Conservation (phyloP, 2,113 vertebrate species). For the Archocentrus centrarchus region DNA sequence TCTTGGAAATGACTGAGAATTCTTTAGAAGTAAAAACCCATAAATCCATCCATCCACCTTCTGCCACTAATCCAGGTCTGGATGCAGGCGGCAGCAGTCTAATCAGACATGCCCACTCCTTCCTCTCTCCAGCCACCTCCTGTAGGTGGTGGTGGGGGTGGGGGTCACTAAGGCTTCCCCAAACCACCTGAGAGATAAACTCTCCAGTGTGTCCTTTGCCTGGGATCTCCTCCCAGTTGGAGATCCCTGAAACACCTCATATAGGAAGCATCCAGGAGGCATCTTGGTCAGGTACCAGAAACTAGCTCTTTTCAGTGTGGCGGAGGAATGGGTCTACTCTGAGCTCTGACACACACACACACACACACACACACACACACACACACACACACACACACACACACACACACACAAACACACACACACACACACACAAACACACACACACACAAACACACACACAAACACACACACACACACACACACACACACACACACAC, state of each 20-base stretch:
- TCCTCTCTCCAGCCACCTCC: rapidly evolving
- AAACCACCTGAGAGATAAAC: background rate
- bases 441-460: background rate
- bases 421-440: background rate
- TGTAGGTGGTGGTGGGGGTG: background rate
- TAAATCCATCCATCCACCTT: background rate
- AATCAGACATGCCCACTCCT: background rate
- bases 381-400: too few relatives aligned
- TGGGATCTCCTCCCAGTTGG: too few relatives aligned
- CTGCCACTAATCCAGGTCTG: too few relatives aligned
- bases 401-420: background rate
- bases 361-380: background rate
- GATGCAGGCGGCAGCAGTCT: too few relatives aligned
- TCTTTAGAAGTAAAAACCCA: background rate
- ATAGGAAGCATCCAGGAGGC: too few relatives aligned
- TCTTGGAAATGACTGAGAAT: background rate
- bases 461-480: too few relatives aligned
- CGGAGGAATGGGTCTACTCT: too few relatives aligned
- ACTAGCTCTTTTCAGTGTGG: too few relatives aligned
- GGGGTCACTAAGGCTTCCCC: background rate
- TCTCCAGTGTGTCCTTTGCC: background rate
- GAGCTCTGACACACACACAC: background rate
- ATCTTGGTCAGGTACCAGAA: too few relatives aligned
- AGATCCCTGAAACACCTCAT: too few relatives aligned
- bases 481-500: background rate